Evolutionary conservation across 2,113 vertebrate genomes (phyloP), one percentile per base, ranked within the genome.

Genomic region (Caranx ignobilis): DNA sequence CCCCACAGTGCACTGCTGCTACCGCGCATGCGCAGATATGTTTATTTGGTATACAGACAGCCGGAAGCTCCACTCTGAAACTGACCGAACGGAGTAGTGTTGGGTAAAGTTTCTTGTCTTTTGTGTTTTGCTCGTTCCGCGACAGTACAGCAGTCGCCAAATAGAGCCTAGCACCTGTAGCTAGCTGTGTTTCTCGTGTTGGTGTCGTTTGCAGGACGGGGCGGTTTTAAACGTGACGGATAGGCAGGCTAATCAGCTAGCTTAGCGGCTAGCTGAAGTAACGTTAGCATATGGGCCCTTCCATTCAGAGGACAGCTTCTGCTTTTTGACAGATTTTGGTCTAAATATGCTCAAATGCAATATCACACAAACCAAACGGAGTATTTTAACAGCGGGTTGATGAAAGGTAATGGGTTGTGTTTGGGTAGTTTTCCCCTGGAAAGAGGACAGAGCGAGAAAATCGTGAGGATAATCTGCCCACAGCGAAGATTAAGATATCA

Each of bases 1-100:
- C 82, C 91, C 93, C 85, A 55, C 5, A 2, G 77, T 71, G 65
- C 91, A 63, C 15, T 13, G 34, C 5, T 18, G 3, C 4, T 0
- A 4, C 2, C 2, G 76, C 92, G 92, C 94, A 94, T 0, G 87
- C 92, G 86, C 89, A 88, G 32, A 76, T 3, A 2, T 19, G 54
- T 90, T 92, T 91, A 91, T 91, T 93, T 91, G 47, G 84, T 75
- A 77, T 76, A 85, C 80, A 54, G 78, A 63, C 75, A 90, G 78
- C 87, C 93, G 94, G 94, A 94, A 94, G 92, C 88, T 79, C 2
- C 35, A 48, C 84, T 88, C 67, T 64, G 89, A 82, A 88, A 88
- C 50, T 88, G 85, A 72, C 69, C 82, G 86, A 91, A 89, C 89
- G 88, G 89, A 84, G 89, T 74, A 67, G 73, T 72, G 67, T 88